These are phyloP conservation scores for Drosophila nigritarsus DNA, from an alignment of 2,888 invertebrate species.

Conservation along the genomic window DNA sequence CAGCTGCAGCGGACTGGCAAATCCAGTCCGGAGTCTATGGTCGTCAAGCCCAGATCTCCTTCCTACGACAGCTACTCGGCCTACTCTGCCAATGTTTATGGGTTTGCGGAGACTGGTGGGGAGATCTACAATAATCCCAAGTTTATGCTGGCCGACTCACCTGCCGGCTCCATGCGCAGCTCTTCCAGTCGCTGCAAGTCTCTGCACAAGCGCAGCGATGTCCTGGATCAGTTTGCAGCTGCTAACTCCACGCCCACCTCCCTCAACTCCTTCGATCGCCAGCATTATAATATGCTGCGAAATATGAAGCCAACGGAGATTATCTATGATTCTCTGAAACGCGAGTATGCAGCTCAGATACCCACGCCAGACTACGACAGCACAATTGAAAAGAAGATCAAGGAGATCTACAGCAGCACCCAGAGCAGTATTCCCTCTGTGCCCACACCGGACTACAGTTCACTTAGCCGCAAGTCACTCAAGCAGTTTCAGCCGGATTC, in stretches of 20 bases:
- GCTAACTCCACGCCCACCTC: slow-evolving; percentile 80
- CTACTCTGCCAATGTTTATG: slow-evolving; percentile 74
- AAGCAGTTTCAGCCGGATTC: slow-evolving; percentile 85
- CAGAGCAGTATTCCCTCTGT: slow-evolving; percentile 84
- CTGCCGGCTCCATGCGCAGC: slow-evolving; percentile 80
- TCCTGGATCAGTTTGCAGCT: slow-evolving; percentile 83
- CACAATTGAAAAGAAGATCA: slow-evolving; percentile 84
- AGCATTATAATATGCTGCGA: slow-evolving; percentile 83
- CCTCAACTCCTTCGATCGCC: slow-evolving; percentile 80
- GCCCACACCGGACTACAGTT: slow-evolving; percentile 85
- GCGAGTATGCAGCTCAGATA: slow-evolving; percentile 82
- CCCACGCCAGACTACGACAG: slow-evolving; percentile 85
- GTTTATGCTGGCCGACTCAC: slow-evolving; percentile 83
- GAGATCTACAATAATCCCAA: slow-evolving; percentile 85
- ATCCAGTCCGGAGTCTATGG: slow-evolving; percentile 36
- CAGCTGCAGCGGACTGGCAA: slow-evolving; percentile 30
- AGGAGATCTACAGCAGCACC: slow-evolving; percentile 84
- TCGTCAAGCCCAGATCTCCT: slow-evolving; percentile 41
- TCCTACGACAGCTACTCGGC: slow-evolving; percentile 70
- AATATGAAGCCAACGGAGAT: slow-evolving; percentile 86
- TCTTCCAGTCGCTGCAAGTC: slow-evolving; percentile 78
- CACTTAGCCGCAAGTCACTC: slow-evolving; percentile 83
- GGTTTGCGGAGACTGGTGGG: slow-evolving; percentile 80
- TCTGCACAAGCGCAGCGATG: slow-evolving; percentile 78
- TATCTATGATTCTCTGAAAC: slow-evolving; percentile 89